phyloP scores from a whole-genome alignment of 2,888 invertebrate species.

The Sphaerophoria taeniata region DNA sequence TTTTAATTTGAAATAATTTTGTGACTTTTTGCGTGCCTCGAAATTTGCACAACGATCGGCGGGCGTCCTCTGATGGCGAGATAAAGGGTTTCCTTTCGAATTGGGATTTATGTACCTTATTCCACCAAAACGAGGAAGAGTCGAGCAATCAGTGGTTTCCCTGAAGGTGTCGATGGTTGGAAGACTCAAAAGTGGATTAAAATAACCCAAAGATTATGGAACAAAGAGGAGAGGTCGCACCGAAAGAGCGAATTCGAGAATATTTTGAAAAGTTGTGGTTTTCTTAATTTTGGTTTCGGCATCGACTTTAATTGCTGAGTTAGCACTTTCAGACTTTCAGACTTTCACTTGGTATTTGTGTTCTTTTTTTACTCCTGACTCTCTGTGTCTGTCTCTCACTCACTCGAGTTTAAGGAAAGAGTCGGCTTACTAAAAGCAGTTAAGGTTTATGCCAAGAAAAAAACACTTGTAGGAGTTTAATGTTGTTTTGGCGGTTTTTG shows the following conservation, averaged over 20 bases:
- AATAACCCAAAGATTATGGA: constrained; percentile 40
- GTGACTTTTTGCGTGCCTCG: constrained; percentile 32
- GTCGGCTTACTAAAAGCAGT: background rate
- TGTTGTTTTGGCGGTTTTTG: constrained; percentile 10
- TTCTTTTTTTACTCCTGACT: background rate
- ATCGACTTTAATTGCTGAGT: constrained; percentile 66
- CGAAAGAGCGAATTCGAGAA: background rate
- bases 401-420: constrained; percentile 24
- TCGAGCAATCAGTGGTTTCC: constrained; percentile 62
- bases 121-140: constrained; percentile 23
- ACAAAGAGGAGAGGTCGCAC: background rate
- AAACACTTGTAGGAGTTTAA: constrained; percentile 51
- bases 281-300: constrained; percentile 66
- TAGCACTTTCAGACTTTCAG: constrained; percentile 62
- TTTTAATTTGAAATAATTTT: constrained; percentile 74
- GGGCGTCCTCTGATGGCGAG: background rate
- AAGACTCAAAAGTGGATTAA: constrained; percentile 48
- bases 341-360: constrained; percentile 56
- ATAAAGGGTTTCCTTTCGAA: background rate
- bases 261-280: constrained; percentile 63
- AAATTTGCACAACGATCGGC: background rate
- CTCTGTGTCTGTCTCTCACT: background rate
- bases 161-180: constrained; percentile 56
- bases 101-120: background rate
- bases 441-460: constrained; percentile 4